These are phyloP conservation scores for Mechanitis messenoides DNA, from an alignment of 2,888 invertebrate genomes.

Conservation along the genomic window DNA sequence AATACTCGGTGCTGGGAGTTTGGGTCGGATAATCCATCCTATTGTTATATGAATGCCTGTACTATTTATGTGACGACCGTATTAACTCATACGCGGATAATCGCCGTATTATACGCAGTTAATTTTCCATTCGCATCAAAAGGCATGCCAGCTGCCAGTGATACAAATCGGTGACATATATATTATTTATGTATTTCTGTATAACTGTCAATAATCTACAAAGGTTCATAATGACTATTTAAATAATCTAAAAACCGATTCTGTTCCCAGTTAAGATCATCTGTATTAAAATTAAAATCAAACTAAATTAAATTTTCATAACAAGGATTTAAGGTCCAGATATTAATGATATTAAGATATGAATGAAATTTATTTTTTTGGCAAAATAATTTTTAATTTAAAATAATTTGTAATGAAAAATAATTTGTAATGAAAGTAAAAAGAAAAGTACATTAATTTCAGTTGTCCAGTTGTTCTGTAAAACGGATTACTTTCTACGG, in stretches of 20 bases:
- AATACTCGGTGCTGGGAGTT: slow-evolving; percentile 54
- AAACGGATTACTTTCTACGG: too few species aligned
- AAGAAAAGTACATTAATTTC: too few species aligned
- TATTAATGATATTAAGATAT: not conserved
- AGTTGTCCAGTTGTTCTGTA: too few species aligned
- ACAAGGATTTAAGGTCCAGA: not conserved
- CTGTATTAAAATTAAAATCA: not conserved
- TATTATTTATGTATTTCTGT: slow-evolving; percentile 8
- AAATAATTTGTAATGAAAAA: too few species aligned
- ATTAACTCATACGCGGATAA: slow-evolving; percentile 75
- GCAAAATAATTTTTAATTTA: too few species aligned
- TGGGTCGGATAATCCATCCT: slow-evolving; percentile 66
- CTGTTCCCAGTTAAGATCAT: not conserved
- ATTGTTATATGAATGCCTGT: slow-evolving; percentile 75
- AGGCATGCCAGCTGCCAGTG: slow-evolving; percentile 63
- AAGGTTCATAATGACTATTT: not conserved
- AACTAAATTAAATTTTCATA: not conserved
- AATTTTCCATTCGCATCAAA: slow-evolving; percentile 62
- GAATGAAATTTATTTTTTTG: too few species aligned
- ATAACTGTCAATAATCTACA: slow-evolving; percentile 1
- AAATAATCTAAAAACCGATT: too few species aligned
- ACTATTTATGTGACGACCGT: slow-evolving; percentile 67
- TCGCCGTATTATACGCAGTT: slow-evolving; percentile 71
- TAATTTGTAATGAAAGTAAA: too few species aligned
- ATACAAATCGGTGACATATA: slow-evolving; percentile 46